Base-by-base conservation (phyloP, 2,888 invertebrate species). In the Clostera curtula region DNA sequence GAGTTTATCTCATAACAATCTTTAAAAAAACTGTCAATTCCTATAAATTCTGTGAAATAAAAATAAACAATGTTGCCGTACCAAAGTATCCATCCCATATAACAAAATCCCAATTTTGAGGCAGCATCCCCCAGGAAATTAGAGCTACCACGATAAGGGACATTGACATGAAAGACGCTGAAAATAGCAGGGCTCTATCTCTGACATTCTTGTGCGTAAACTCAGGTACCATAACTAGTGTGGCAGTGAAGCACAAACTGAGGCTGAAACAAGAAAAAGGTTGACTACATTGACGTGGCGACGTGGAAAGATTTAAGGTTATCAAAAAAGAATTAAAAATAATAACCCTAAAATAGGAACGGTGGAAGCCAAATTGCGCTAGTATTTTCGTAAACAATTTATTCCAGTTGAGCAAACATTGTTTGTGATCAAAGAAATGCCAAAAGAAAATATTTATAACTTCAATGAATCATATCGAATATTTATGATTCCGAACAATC, bases 91-190 rank as follows among this genome's bases (percentile, higher is more conserved):
- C 63, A 5, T 56, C 28, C 14, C 53, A 24, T 7, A 66, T 5
- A 6, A 54, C 34, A 8, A 63, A 40, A 13, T 59, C 12, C 51
- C 49, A 45, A 18, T 38, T 7, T 20, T 41, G 39, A 0, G 61
- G 59, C 6, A 71, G 27, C 2, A 67, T 27, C 1, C 38, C 57
- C 70, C 69, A 71, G 1, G 67, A 54, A 5, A 65, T 45, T 0
- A 65, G 39, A 2, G 65, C 55, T 0, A 47, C 29, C 0, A 54
- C 11, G 2, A 65, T 50, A 2, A 63, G 31, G 0, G 65, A 56
- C 0, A 52, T 9, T 0, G 65, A 58, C 42, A 58, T 49, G 12
- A 64, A 66, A 0, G 59, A 46, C 1, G 56, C 45, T 18, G 51
- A 49, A 3, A 56, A 8, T 18, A 71, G 15, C 16, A 67, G 25